Percentiles rank a stretch among this genome's conserved stretches.
These are phyloP conservation scores for Melinaea menophilus DNA, from an alignment of 2,888 invertebrate species.

Conservation along the genomic window DNA sequence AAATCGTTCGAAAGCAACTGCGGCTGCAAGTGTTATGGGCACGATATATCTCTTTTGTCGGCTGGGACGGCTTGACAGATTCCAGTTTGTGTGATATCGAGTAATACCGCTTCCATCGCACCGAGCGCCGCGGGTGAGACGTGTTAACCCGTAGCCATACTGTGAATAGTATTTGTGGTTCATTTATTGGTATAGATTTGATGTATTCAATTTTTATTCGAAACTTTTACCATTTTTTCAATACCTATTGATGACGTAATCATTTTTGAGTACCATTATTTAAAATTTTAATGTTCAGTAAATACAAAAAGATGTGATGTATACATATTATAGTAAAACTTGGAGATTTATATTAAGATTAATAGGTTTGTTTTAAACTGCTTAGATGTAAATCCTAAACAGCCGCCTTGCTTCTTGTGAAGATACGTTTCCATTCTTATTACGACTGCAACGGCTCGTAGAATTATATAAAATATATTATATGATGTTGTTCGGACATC, in stretches of 20 bases:
- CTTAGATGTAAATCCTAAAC: too few relatives aligned
- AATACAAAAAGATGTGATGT: too few relatives aligned
- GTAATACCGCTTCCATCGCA: constrained; percentile 30
- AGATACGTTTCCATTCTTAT: background rate
- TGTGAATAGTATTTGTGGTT: background rate
- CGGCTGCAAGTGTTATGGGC: constrained; percentile 12
- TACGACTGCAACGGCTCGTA: background rate
- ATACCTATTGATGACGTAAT: too few relatives aligned
- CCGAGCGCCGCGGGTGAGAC: constrained; percentile 11
- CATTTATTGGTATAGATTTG: background rate
- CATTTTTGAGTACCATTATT: too few relatives aligned
- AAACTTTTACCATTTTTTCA: too few relatives aligned
- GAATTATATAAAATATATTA: background rate
- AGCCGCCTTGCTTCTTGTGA: too few relatives aligned
- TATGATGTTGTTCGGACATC: background rate
- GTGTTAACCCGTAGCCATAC: background rate
- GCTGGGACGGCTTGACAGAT: constrained; percentile 44
- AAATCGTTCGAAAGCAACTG: constrained; percentile 8
- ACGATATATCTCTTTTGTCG: constrained; percentile 45
- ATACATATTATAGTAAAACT: too few relatives aligned
- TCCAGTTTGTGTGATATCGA: constrained; percentile 39
- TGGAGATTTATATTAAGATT: too few relatives aligned
- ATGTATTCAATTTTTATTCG: background rate
- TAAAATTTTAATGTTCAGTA: too few relatives aligned
- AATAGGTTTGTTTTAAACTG: too few relatives aligned